A percentile compares a stretch with the other conserved stretches of the same genome.
phyloP scores from a whole-genome alignment of 1,140 invertebrate species.

The Bombus ignitus region DNA sequence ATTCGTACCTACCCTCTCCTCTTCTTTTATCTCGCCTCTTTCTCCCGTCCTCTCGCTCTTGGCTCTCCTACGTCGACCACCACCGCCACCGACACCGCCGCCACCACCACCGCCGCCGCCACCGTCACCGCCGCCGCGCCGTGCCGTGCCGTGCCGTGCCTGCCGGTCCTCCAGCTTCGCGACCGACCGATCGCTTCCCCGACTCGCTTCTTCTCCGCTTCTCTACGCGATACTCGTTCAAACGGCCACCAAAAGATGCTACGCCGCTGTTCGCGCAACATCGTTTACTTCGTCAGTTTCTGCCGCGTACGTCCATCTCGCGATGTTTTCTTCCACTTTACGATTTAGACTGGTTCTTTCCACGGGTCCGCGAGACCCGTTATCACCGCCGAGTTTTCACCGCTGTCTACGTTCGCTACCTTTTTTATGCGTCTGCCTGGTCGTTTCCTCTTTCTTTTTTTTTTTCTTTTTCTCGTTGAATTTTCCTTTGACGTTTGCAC shows the following conservation, averaged over 20 bases:
- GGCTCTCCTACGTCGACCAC: slow-evolving; percentile 1
- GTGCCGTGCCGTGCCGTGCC: too few relatives aligned
- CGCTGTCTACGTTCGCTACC: neutral
- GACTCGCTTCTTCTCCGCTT: slow-evolving; percentile 12
- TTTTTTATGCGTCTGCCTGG: neutral
- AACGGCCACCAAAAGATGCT: slow-evolving; percentile 11
- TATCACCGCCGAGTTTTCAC: neutral
- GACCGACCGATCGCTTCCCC: slow-evolving; percentile 24
- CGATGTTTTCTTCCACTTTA: neutral
- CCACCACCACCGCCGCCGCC: neutral
- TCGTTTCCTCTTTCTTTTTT: rapidly evolving
- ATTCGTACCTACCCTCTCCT: slow-evolving; percentile 67
- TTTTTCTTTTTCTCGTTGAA: neutral
- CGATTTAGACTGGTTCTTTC: neutral
- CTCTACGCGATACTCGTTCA: neutral
- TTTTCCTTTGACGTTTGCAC: neutral
- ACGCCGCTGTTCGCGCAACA: neutral
- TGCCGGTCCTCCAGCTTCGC: slow-evolving; percentile 33
- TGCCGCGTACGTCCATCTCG: too few relatives aligned
- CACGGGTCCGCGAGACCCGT: neutral
- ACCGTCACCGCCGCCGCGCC: too few relatives aligned
- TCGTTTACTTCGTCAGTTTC: neutral
- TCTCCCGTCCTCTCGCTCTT: neutral
- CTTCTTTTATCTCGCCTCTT: slow-evolving; percentile 17
- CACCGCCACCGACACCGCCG: neutral